These are phyloP conservation scores for Chloropsis cyanopogon DNA, from an alignment of 2,113 vertebrate genomes.

Conservation along the genomic window DNA sequence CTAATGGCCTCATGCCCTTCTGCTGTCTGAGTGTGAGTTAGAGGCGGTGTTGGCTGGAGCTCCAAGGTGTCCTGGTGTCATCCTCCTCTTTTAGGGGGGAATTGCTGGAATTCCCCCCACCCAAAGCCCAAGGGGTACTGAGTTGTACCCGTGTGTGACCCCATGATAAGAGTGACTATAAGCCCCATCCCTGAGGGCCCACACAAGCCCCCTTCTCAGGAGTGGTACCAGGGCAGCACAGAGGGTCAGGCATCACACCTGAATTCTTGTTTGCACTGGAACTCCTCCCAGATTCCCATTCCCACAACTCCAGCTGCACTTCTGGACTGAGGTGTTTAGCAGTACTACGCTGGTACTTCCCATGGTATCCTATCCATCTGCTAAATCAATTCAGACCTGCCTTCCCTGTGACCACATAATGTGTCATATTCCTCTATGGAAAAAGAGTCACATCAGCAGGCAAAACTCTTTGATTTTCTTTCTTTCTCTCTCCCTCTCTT, in stretches of 20 bases:
- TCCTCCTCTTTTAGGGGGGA: not conserved
- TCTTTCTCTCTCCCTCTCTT: not conserved
- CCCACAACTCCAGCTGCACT: not conserved
- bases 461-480: not conserved
- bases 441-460: not conserved
- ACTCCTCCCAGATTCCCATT: not conserved
- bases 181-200: not conserved
- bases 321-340: not conserved
- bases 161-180: not conserved
- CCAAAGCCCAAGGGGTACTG: not conserved
- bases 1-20: not conserved
- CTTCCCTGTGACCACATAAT: not conserved
- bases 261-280: not conserved
- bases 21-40: not conserved
- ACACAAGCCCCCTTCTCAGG: not conserved
- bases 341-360: not conserved
- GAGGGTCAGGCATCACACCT: not conserved
- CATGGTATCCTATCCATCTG: not conserved
- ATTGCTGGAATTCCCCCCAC: not conserved
- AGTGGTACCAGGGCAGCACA: rapidly evolving
- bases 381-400: not conserved
- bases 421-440: not conserved
- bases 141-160: not conserved
- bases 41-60: rapidly evolving
- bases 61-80: rapidly evolving